Conservation (phyloP, 2,888 invertebrate species). For the Dugesia japonica region DNA sequence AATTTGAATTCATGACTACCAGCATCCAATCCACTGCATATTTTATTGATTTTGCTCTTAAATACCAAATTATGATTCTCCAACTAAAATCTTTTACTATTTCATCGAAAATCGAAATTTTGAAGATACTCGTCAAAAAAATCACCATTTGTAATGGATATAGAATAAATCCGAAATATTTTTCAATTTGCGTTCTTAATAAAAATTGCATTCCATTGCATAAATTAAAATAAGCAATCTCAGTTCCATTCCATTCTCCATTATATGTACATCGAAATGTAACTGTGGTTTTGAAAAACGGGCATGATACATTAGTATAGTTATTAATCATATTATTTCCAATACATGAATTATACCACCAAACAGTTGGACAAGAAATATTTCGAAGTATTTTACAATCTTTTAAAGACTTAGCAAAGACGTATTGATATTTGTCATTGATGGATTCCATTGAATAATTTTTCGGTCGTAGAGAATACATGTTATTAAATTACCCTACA, state of each 20-base stretch:
- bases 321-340: background rate
- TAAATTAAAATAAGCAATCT: background rate
- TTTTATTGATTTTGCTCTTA: background rate
- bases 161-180: background rate
- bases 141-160: background rate
- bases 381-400: background rate
- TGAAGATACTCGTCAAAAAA: background rate
- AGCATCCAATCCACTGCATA: background rate
- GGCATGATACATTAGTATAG: background rate
- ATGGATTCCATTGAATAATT: background rate
- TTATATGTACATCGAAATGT: background rate
- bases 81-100: background rate
- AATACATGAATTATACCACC: background rate
- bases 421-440: background rate
- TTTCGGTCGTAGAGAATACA: background rate
- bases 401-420: background rate
- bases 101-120: background rate
- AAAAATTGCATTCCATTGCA: background rate
- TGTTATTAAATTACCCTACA: too few relatives aligned
- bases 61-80: background rate
- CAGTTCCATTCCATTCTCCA: background rate
- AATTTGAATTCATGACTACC: background rate
- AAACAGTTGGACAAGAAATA: background rate
- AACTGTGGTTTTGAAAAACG: background rate
- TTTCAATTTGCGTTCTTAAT: background rate